A percentile compares a stretch with the other conserved stretches of the same genome.
phyloP scores from a whole-genome alignment of 92 coral and sea anemone species.

The Palythoa grandis region DNA sequence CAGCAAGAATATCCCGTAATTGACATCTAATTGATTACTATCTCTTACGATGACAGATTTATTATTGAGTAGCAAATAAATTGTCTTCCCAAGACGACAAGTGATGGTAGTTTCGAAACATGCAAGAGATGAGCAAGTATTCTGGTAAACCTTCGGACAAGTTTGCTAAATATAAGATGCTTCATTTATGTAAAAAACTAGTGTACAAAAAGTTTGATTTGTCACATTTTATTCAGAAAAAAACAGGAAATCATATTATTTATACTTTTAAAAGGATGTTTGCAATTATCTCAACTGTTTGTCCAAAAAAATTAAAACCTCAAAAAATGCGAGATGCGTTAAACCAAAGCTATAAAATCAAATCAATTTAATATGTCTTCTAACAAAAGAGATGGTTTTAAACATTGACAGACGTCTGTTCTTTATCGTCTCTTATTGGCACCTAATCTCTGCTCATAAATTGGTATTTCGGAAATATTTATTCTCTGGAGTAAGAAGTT shows the following conservation, averaged over 20 bases:
- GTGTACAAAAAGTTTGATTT: not conserved
- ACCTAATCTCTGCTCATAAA: not conserved
- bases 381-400: not conserved
- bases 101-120: not conserved
- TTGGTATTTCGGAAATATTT: conserved; percentile 36
- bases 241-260: not conserved
- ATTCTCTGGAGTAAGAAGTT: conserved; percentile 7
- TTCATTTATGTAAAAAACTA: not conserved
- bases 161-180: not conserved
- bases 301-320: not conserved
- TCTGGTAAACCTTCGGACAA: not conserved
- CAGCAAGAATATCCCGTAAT: conserved; percentile 12
- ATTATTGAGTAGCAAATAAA: conserved; percentile 2
- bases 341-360: not conserved
- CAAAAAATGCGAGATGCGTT: not conserved
- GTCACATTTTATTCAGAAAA: not conserved
- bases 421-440: conserved; percentile 19
- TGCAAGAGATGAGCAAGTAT: conserved; percentile 16
- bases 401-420: not conserved
- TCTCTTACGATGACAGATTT: conserved; percentile 34
- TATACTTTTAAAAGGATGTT: not conserved
- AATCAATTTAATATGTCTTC: conserved; percentile 14
- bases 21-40: not conserved
- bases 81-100: conserved; percentile 7
- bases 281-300: not conserved